phyloP scores from a whole-genome alignment of 1,140 invertebrate species.

The Drosophila mojavensis region DNA sequence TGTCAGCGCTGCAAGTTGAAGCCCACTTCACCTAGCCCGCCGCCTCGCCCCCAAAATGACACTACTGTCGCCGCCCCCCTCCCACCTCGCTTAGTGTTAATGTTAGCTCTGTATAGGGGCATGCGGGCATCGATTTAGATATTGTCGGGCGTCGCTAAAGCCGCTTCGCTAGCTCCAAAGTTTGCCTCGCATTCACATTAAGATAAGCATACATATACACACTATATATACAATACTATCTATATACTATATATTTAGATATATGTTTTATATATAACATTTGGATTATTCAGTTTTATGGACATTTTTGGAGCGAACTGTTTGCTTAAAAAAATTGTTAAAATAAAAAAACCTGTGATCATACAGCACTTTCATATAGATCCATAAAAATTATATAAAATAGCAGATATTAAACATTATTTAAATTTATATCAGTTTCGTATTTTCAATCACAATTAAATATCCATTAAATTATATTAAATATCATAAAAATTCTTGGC shows the following conservation, averaged over 20 bases:
- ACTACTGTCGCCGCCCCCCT: neutral
- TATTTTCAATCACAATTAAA: too few relatives aligned
- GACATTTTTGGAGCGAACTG: too few relatives aligned
- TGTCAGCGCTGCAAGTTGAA: constrained; percentile 27
- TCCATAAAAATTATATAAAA: too few relatives aligned
- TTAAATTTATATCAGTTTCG: too few relatives aligned
- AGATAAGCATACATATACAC: neutral
- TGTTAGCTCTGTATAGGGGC: constrained; percentile 48
- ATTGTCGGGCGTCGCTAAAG: constrained; percentile 43
- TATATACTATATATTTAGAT: neutral
- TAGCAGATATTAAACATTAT: too few relatives aligned
- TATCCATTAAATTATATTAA: too few relatives aligned
- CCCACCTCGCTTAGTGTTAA: neutral
- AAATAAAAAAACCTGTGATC: too few relatives aligned
- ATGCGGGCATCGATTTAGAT: constrained; percentile 52
- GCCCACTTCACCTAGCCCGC: neutral
- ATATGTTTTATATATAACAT: too few relatives aligned
- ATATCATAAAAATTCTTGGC: too few relatives aligned
- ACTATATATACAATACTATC: neutral
- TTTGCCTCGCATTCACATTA: constrained; percentile 10
- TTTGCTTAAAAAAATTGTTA: too few relatives aligned
- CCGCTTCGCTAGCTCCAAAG: neutral
- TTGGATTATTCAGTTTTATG: too few relatives aligned
- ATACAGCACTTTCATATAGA: too few relatives aligned
- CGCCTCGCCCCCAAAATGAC: neutral